These are phyloP conservation scores for Chromis chromis DNA, from an alignment of 2,797 vertebrate species.

Conservation along the genomic window DNA sequence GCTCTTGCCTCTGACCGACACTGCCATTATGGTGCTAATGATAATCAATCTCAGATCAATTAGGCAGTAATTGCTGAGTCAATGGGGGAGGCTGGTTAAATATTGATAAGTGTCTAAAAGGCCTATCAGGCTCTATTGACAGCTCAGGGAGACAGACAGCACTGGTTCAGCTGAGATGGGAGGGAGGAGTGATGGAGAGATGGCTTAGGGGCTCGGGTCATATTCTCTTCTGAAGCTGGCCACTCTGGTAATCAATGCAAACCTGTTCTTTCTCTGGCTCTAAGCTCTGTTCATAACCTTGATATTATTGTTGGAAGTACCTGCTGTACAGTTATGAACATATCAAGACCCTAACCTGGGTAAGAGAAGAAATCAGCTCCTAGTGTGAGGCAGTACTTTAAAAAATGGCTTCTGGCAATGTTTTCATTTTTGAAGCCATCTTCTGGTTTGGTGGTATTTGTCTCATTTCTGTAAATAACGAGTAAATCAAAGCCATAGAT, in stretches of 20 bases:
- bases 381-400: no score
- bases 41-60: conserved; percentile 93
- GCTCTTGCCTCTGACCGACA: conserved; percentile 63
- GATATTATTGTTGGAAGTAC: conserved; percentile 36
- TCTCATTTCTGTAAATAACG: no score
- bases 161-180: conserved; percentile 56
- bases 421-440: no score
- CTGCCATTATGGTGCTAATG: conserved; percentile 76
- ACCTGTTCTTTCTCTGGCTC: conserved; percentile 49
- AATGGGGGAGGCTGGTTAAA: conserved; percentile 88
- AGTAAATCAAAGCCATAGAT: neutral
- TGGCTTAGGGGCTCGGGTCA: conserved; percentile 75
- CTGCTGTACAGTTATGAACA: conserved; percentile 21
- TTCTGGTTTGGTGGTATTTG: no score
- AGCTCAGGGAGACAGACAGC: conserved; percentile 82
- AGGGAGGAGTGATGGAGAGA: conserved; percentile 77
- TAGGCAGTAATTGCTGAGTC: conserved; percentile 90
- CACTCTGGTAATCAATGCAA: conserved; percentile 68
- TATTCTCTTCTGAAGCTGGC: conserved; percentile 60
- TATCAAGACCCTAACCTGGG: neutral
- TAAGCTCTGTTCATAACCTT: conserved; percentile 46
- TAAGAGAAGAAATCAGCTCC: neutral
- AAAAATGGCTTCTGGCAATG: no score
- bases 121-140: conserved; percentile 86
- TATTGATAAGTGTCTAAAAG: conserved; percentile 91